Evolutionary conservation across 1,140 invertebrate genomes (phyloP).

Genomic region (Drosophila punjabiensis): DNA sequence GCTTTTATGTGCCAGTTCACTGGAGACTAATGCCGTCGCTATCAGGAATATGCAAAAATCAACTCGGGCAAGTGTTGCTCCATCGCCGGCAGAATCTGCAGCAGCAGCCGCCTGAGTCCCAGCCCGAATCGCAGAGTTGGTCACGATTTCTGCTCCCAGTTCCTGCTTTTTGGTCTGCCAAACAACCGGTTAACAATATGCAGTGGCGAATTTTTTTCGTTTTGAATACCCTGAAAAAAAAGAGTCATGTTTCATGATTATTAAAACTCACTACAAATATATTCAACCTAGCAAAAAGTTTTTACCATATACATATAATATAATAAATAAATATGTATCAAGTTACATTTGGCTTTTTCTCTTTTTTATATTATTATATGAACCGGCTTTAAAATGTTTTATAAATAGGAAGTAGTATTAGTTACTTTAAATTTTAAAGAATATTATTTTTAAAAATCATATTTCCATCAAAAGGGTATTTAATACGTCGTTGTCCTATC

Average conservation of each 20-base stretch:
- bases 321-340: neutral
- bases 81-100: constrained; percentile 11
- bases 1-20: constrained; percentile 79
- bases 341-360: too few relatives aligned
- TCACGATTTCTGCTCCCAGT: constrained; percentile 12
- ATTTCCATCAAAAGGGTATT: neutral
- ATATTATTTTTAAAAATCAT: neutral
- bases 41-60: constrained; percentile 79
- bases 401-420: neutral
- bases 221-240: constrained; percentile 20
- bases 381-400: neutral
- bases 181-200: constrained; percentile 70
- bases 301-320: neutral
- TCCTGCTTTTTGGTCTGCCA: constrained; percentile 41
- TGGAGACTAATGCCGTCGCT: constrained; percentile 76
- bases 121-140: neutral
- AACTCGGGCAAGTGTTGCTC: constrained; percentile 65
- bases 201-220: constrained; percentile 47
- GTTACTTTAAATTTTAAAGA: neutral
- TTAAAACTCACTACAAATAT: neutral
- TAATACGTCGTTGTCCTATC: neutral
- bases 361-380: neutral
- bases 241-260: neutral
- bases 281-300: neutral
- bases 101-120: neutral